A percentile compares a stretch with the other conserved stretches of the same genome.
Evolutionary conservation across 1,140 invertebrate genomes (phyloP).

Genomic region (Linepithema humile): DNA sequence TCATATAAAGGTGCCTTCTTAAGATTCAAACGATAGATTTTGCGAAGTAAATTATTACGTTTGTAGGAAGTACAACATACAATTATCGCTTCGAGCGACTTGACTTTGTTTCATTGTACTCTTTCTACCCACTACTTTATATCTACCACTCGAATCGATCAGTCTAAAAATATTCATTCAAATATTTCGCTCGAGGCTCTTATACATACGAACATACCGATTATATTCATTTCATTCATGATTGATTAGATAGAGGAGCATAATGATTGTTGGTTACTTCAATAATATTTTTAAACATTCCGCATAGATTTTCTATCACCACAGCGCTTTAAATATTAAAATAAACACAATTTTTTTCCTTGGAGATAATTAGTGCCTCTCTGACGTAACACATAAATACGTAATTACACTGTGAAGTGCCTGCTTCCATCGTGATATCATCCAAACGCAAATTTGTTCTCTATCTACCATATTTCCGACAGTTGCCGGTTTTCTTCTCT

Average conservation of each 20-base stretch:
- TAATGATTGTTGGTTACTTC: background rate
- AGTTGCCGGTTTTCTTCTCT: background rate
- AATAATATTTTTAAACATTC: background rate
- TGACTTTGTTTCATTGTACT: constrained; percentile 12
- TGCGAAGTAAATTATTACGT: constrained; percentile 40
- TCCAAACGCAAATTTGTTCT: constrained; percentile 30
- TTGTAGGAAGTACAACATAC: constrained; percentile 38
- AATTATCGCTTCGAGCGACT: constrained; percentile 26
- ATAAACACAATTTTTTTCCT: background rate
- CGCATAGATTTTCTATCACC: background rate
- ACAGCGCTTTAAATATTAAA: too few relatives aligned
- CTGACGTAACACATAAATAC: background rate
- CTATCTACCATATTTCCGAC: background rate
- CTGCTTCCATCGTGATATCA: background rate
- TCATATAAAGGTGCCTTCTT: constrained; percentile 12
- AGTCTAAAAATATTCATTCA: constrained; percentile 29
- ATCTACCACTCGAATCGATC: constrained; percentile 27
- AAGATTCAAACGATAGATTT: constrained; percentile 45
- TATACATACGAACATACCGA: background rate
- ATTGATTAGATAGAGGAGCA: background rate
- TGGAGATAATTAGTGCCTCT: background rate
- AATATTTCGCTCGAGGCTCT: constrained; percentile 34
- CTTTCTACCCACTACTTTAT: constrained; percentile 36
- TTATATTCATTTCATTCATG: background rate
- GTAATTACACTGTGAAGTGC: background rate